Evolutionary conservation across 2,888 invertebrate genomes (phyloP), one percentile per base, ranked within the genome.

Genomic region (Ormia ochracea): DNA sequence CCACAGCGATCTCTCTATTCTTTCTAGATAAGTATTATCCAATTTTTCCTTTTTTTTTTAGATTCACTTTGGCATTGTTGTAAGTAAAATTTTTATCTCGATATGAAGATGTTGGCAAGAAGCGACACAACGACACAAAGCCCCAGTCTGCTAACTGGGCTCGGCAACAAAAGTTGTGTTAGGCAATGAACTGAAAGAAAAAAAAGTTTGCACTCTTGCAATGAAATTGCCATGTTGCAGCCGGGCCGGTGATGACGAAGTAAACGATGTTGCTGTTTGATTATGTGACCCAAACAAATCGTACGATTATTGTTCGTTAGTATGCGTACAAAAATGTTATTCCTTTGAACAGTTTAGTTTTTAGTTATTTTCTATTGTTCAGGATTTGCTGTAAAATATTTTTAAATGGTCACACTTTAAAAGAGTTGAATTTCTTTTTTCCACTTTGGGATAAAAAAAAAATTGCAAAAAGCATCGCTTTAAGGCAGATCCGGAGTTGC

Each of bases 51-150:
- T 28, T 36, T 65, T 26, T n/a, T 36, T 33, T 45, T 38, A 14
- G 26, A 1, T 17, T 36, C 3, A n/a, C 12, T 41, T 61, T 31
- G 43, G 33, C n/a, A 54, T 33, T 69, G 73, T 58, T 65, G 74
- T 48, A 59, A 66, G 75, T 70, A 75, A 79, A 36, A 79, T 66
- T 79, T 79, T 79, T 80, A 80, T 75, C 79, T 59, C 12, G 33
- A 72, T 75, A 76, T 76, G 68, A 72, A 80, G 72, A 80, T 76
- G 79, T 80, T 80, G 79, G 72, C 75, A 75, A 76, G 36, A 50
- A 70, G 52, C 79, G 75, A 79, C 75, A 75, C 43, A 70, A 65
- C 75, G 79, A 80, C 79, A 76, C 33, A 76, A 38, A 80, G 79
- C 75, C 79, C 75, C 75, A 80, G 54, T 80, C 59, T 76, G 61